Evolutionary conservation across 2,797 vertebrate genomes (phyloP), one percentile per base, ranked within the genome.

Genomic region (Echiichthys vipera): DNA sequence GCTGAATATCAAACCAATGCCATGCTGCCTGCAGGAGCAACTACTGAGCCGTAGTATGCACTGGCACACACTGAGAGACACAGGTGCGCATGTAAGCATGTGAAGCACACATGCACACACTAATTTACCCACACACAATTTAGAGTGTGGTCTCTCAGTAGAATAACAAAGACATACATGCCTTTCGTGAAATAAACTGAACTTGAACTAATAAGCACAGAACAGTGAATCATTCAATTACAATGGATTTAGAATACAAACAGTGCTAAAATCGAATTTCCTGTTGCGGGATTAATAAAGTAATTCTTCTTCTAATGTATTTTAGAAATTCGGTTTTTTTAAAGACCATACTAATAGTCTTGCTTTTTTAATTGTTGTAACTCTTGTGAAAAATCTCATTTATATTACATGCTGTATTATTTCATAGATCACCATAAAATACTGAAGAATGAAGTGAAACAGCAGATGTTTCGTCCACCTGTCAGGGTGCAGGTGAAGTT

Each of bases 1-100:
- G 40, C 64, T 84, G 80, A 85, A 87, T 86, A 80, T 74, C 75
- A 81, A 85, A 81, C 55, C 78, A 77, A 73, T 71, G 77, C 74
- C 74, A 77, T 54, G 51, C 55, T 25, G 22, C 76, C 62, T 74
- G 74, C 71, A 66, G 82, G 62, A 66, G 55, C 36, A 36, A 46
- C 78, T 55, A 64, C 62, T 55, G 76, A 78, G 45, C 64, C 59
- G 5, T 40, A 20, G 47, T 27, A 25, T 53, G 39, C 45, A 36
- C 29, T 39, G 43, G 49, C 66, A 65, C 63, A 78, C 22, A 54
- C 42, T 56, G 50, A 70, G 50, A 69, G 18, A 50, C 64, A 55
- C 75, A 71, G 70, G 70, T 76, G 64, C 37, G 18, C 55, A 34
- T 9, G 40, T 50, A 24, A 54, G 18, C 61, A 43, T 71, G 66